Percentiles rank a stretch among this genome's conserved stretches.
These are phyloP conservation scores for Linnaemya vulpina DNA, from an alignment of 2,888 invertebrate genomes.

Conservation along the genomic window DNA sequence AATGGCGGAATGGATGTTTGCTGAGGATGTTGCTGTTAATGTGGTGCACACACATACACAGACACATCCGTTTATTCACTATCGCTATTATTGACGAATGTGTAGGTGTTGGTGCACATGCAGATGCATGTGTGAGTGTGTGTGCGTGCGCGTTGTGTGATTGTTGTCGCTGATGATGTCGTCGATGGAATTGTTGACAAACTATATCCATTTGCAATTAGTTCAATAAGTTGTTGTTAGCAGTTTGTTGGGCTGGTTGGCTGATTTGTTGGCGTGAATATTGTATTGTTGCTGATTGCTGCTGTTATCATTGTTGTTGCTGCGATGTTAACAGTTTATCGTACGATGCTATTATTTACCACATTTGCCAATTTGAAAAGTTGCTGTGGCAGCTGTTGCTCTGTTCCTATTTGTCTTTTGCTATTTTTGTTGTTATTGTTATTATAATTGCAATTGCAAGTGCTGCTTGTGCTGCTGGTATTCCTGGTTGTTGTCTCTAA, in stretches of 20 bases:
- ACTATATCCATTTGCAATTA: slow-evolving; percentile 71
- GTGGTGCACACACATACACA: not conserved
- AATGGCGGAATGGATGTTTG: not conserved
- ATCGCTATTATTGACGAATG: slow-evolving; percentile 8
- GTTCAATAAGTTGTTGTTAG: slow-evolving; percentile 57
- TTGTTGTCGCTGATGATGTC: slow-evolving; percentile 47
- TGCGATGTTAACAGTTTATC: slow-evolving; percentile 68
- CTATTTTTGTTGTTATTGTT: slow-evolving; percentile 28
- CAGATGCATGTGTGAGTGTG: not conserved
- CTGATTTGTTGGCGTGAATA: slow-evolving; percentile 41
- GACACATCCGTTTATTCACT: not conserved
- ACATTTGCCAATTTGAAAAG: slow-evolving; percentile 67
- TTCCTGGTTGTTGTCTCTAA: slow-evolving; percentile 67
- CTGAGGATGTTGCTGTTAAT: slow-evolving; percentile 18
- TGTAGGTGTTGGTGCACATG: not conserved
- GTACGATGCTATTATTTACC: slow-evolving; percentile 75
- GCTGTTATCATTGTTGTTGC: not conserved
- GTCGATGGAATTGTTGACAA: slow-evolving; percentile 64
- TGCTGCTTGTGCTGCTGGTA: slow-evolving; percentile 27
- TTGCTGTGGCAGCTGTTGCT: slow-evolving; percentile 67
- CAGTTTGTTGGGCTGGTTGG: slow-evolving; percentile 72
- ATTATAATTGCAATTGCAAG: slow-evolving; percentile 28
- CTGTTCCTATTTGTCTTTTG: slow-evolving; percentile 17
- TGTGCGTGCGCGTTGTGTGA: not conserved
- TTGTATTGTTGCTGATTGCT: slow-evolving; percentile 53